Conservation (phyloP, 2,797 vertebrate genomes). For the Sardinella longiceps region DNA sequence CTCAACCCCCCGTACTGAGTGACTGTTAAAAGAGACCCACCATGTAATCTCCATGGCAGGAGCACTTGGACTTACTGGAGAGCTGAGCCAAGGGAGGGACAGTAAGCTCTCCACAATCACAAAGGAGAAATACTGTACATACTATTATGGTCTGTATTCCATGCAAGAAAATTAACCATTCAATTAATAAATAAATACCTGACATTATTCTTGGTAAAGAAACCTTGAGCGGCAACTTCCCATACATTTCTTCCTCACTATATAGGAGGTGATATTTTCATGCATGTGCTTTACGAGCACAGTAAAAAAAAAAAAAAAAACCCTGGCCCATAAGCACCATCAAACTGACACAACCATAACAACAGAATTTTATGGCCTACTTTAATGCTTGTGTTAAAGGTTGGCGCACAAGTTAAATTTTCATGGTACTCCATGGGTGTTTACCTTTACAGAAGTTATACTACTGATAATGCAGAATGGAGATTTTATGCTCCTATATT, state of each 20-base stretch:
- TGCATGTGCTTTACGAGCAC: too few relatives aligned
- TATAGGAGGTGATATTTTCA: background rate
- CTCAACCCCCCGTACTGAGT: background rate
- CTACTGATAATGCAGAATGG: background rate
- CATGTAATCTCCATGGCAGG: background rate
- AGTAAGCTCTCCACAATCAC: background rate
- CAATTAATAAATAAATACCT: too few relatives aligned
- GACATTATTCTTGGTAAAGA: too few relatives aligned
- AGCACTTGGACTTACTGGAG: background rate
- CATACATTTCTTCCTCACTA: background rate
- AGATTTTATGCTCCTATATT: background rate
- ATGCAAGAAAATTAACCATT: too few relatives aligned
- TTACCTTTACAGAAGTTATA: background rate
- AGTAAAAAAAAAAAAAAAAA: too few relatives aligned
- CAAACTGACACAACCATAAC: background rate
- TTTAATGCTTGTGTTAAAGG: background rate
- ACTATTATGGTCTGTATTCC: background rate
- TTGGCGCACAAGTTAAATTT: background rate
- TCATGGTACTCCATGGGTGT: background rate
- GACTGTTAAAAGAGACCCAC: background rate
- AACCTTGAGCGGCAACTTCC: background rate
- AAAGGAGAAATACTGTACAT: background rate
- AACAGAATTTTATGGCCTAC: background rate
- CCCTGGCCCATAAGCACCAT: too few relatives aligned
- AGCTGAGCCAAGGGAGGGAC: background rate